Conservation (phyloP, 2,113 vertebrate genomes). For the Salvelinus fontinalis region DNA sequence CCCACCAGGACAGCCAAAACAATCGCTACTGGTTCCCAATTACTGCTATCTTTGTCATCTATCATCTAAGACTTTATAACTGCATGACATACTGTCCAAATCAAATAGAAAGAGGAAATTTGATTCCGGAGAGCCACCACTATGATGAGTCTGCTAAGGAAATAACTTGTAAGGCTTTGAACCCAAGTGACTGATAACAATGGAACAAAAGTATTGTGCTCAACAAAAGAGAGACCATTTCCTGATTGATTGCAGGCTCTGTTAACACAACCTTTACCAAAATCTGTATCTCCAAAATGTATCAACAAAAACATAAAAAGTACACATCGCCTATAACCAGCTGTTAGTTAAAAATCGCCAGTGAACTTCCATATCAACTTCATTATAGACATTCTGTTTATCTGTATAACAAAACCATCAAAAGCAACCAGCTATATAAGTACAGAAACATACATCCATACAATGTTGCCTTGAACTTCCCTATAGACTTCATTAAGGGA, state of each 20-base stretch:
- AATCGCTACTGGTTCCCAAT: conserved; percentile 41
- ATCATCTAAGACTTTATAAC: conserved; percentile 31
- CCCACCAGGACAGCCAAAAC: conserved; percentile 38
- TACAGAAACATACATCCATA: too few species aligned
- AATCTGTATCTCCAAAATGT: not conserved
- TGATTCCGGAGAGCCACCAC: conserved; percentile 9
- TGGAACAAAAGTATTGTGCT: not conserved
- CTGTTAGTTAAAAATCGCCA: too few species aligned
- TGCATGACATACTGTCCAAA: not conserved
- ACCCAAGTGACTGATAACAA: conserved; percentile 30
- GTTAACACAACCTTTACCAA: not conserved
- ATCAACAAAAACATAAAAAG: conserved; percentile 54
- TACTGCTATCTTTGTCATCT: conserved; percentile 42
- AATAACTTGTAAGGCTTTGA: conserved; percentile 18
- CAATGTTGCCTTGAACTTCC: too few species aligned
- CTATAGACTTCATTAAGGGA: conserved; percentile 3
- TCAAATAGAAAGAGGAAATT: conserved; percentile 1
- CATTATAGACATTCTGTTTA: too few species aligned
- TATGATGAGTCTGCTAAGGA: conserved; percentile 26
- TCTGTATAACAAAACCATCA: too few species aligned
- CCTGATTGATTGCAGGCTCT: conserved; percentile 14
- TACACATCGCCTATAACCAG: conserved; percentile 54
- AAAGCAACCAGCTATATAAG: too few species aligned
- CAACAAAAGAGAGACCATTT: conserved; percentile 2
- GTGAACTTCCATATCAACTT: too few species aligned